Percentiles rank a stretch among this genome's conserved stretches.
phyloP scores from a whole-genome alignment of 2,888 invertebrate genomes.

The Congeria kusceri region DNA sequence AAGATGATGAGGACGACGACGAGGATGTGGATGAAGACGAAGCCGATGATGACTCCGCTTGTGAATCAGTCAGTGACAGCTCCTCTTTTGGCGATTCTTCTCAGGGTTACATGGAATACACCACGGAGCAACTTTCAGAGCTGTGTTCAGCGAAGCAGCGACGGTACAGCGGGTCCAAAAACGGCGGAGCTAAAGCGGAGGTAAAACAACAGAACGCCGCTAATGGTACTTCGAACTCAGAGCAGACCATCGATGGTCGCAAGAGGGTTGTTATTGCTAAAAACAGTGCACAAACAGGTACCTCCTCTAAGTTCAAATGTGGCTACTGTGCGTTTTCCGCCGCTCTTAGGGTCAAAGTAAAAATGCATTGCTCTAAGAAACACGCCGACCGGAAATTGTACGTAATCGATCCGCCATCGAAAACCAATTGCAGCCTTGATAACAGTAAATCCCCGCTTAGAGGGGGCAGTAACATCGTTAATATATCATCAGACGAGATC shows the following conservation, averaged over 20 bases:
- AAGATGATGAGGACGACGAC: slow-evolving; percentile 15
- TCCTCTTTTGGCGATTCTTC: slow-evolving; percentile 29
- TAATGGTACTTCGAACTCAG: neutral
- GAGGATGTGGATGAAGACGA: slow-evolving; percentile 25
- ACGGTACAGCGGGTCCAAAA: neutral
- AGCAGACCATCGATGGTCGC: neutral
- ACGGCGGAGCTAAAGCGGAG: neutral
- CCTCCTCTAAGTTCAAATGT: slow-evolving; percentile 48
- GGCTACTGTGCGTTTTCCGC: slow-evolving; percentile 60
- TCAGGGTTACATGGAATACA: slow-evolving; percentile 33
- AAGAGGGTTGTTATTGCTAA: neutral
- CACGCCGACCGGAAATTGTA: slow-evolving; percentile 34
- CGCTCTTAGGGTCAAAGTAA: slow-evolving; percentile 52
- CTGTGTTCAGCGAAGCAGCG: slow-evolving; percentile 11
- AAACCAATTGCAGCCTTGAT: neutral
- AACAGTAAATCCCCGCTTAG: neutral
- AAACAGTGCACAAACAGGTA: neutral
- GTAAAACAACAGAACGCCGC: neutral
- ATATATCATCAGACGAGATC: slow-evolving; percentile 41
- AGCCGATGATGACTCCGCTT: slow-evolving; percentile 25
- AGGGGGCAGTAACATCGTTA: slow-evolving; percentile 15
- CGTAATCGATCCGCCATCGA: slow-evolving; percentile 33
- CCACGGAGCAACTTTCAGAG: slow-evolving; percentile 31
- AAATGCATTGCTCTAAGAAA: slow-evolving; percentile 59
- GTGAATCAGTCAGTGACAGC: slow-evolving; percentile 18